Conservation (phyloP, 2,888 invertebrate genomes). For the Nasonovia ribisnigri region DNA sequence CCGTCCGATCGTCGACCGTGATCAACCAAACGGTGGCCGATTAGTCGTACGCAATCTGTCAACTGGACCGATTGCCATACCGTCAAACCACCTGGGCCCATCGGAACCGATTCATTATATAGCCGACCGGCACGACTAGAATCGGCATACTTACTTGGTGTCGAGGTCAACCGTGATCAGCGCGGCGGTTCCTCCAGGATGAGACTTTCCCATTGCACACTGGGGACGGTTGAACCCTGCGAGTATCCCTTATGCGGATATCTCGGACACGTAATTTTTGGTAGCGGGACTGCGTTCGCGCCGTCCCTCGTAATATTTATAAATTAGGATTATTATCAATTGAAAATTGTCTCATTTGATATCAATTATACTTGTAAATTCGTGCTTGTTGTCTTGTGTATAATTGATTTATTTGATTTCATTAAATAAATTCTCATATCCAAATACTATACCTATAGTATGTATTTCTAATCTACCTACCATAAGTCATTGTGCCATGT, state of each 20-base stretch:
- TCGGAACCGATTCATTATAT: neutral
- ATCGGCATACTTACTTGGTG: constrained; percentile 71
- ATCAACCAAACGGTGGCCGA: neutral
- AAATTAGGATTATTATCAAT: no score
- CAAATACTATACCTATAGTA: no score
- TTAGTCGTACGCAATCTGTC: neutral
- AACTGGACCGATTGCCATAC: neutral
- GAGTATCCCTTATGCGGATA: constrained; percentile 81
- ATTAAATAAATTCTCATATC: no score
- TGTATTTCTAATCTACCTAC: no score
- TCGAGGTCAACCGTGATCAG: constrained; percentile 77
- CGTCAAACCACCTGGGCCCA: neutral
- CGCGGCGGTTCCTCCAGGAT: constrained; percentile 79
- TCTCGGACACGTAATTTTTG: constrained; percentile 72
- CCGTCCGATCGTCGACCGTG: neutral
- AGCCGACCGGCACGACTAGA: neutral
- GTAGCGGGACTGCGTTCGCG: constrained; percentile 64
- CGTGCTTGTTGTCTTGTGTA: no score
- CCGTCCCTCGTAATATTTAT: constrained; percentile 30
- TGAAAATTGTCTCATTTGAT: no score
- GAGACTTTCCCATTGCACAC: constrained; percentile 82
- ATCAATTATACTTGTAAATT: no score
- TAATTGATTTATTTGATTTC: no score
- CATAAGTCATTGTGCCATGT: neutral
- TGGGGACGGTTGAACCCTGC: constrained; percentile 81